Conservation (phyloP, 2,888 invertebrate genomes). For the Euplagia quadripunctaria region DNA sequence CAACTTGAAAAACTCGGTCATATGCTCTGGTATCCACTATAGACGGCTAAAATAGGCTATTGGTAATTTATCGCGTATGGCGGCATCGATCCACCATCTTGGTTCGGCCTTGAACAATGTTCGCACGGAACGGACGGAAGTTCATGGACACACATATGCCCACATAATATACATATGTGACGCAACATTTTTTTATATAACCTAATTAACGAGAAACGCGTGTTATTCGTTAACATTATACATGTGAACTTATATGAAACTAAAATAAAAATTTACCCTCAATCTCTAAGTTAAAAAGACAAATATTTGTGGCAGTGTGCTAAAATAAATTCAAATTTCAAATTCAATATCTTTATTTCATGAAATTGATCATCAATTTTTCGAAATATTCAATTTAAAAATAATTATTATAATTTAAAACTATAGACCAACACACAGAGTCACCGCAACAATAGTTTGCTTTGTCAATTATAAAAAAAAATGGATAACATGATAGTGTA, state of each 20-base stretch:
- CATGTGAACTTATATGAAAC: slow-evolving; percentile 31
- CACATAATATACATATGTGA: slow-evolving; percentile 46
- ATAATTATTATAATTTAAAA: too few relatives aligned
- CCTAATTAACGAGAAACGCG: slow-evolving; percentile 52
- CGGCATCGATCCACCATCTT: slow-evolving; percentile 74
- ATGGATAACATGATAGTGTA: too few relatives aligned
- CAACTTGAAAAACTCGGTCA: slow-evolving; percentile 81
- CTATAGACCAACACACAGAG: too few relatives aligned
- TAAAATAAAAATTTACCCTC: neutral
- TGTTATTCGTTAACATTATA: slow-evolving; percentile 42
- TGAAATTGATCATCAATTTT: too few relatives aligned
- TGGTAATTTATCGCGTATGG: slow-evolving; percentile 68
- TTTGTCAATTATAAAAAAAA: too few relatives aligned
- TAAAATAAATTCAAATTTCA: neutral
- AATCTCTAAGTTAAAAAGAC: neutral
- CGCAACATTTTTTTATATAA: slow-evolving; percentile 58
- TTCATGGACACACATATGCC: slow-evolving; percentile 76
- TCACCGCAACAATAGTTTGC: too few relatives aligned
- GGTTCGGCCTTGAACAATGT: slow-evolving; percentile 74
- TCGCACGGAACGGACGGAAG: slow-evolving; percentile 78
- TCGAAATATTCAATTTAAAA: too few relatives aligned
- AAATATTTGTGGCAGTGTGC: neutral
- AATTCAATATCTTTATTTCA: too few relatives aligned
- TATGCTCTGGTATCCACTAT: slow-evolving; percentile 69
- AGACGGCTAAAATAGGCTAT: slow-evolving; percentile 68